These are phyloP conservation scores for Spheniscus mendiculus DNA, from an alignment of 2,113 vertebrate species.

Conservation along the genomic window DNA sequence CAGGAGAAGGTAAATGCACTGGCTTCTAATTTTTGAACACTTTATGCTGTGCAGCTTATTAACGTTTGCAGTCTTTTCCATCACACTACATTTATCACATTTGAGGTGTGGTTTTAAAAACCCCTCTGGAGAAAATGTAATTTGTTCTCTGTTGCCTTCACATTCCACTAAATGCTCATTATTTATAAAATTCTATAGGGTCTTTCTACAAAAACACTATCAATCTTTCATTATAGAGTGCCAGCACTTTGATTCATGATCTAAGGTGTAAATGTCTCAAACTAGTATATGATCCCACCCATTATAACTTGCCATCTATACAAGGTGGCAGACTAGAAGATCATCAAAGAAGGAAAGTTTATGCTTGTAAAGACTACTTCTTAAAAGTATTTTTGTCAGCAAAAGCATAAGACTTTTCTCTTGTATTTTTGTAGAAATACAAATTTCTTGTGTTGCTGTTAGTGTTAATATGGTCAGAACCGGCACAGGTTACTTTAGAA, in stretches of 20 bases:
- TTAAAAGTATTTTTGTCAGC: background rate
- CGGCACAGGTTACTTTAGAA: background rate
- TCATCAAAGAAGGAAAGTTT: background rate
- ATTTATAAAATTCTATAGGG: conserved; percentile 66
- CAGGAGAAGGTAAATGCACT: background rate
- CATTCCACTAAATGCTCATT: conserved; percentile 59
- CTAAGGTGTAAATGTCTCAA: conserved; percentile 19
- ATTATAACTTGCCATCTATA: background rate
- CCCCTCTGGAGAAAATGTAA: conserved; percentile 44
- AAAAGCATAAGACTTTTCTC: background rate
- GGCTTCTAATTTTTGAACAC: background rate
- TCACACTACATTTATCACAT: conserved; percentile 31
- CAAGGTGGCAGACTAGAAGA: background rate
- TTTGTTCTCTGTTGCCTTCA: conserved; percentile 48
- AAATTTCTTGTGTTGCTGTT: background rate
- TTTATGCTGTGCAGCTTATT: background rate
- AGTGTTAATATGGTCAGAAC: background rate
- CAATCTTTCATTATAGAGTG: conserved; percentile 50
- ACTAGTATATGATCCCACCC: background rate
- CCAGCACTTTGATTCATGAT: conserved; percentile 51
- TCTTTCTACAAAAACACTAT: conserved; percentile 50
- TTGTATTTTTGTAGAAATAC: background rate
- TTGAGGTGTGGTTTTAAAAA: conserved; percentile 49
- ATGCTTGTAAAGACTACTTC: background rate
- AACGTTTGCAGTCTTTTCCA: conserved; percentile 2